Base-by-base conservation (phyloP, 1,140 invertebrate genomes). In the Alviniconcha marisindica region DNA sequence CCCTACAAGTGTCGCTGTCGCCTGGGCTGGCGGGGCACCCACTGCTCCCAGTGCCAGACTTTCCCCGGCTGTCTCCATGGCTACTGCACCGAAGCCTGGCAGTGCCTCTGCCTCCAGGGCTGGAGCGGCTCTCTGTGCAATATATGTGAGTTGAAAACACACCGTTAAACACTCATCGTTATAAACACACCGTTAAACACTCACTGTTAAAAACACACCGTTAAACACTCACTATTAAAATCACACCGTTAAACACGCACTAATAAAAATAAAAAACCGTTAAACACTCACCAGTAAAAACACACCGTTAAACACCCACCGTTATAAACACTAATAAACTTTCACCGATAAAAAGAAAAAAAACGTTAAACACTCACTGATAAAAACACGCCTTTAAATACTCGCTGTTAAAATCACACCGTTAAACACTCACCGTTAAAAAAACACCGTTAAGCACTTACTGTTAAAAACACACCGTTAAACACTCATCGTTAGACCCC, bases 1-100 rank as follows among this genome's bases (percentile, higher is more conserved):
- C 98, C 98, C 89, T 96, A 97, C 94, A 96, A 98, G 94, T 99
- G 97, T 96, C 95, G 95, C 97, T 97, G 94, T 89, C 89, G 91
- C 10, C 82, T 89, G 10, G 94, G 94, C 7, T 95, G 94, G 93
- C 84, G 92, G 77, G 94, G 94, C 0, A 82, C 88, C 28, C 89
- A 85, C 38, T 95, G 94, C 85, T 91, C 94, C 81, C 86, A 94
- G 86, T 95, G 94, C 88, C 90, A 92, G n/a, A 87, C 91, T 24
- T 94, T 94, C 86, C 94, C 94, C 0, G 93, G 92, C 10, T 95
- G 94, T 88, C 81, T 92, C 10, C 92, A 94, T 83, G 94, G 94
- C 2, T 91, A 90, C 28, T 95, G 94, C 88, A 87, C 91, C 73
- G 81, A 87, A 28, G 94, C 94, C 15, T 94, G 90, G 90, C 91